phyloP scores from a whole-genome alignment of 2,797 vertebrate genomes.

The Sylvilagus floridanus region DNA sequence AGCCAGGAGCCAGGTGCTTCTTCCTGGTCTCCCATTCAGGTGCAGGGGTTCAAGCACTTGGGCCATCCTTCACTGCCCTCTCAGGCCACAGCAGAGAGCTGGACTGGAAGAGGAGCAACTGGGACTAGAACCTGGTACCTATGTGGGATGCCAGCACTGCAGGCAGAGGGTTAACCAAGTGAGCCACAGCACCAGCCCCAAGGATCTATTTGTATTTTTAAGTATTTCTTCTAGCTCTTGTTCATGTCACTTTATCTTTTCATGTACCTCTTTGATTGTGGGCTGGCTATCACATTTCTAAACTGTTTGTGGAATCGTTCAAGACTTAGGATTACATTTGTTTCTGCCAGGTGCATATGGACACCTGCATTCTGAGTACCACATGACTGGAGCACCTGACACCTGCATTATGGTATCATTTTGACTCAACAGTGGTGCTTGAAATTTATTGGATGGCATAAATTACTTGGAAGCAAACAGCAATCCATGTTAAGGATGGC shows the following conservation, averaged over 20 bases:
- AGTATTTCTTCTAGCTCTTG: slow-evolving; percentile 3
- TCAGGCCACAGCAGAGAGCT: no score
- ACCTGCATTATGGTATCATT: neutral
- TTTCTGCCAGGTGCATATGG: neutral
- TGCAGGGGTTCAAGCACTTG: no score
- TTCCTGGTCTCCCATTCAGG: no score
- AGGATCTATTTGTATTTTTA: neutral
- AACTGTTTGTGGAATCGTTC: neutral
- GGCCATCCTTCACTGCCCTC: no score
- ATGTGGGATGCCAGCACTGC: no score
- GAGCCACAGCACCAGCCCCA: no score
- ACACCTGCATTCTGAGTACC: no score
- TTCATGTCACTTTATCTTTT: neutral
- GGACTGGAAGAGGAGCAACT: no score
- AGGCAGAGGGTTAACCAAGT: no score
- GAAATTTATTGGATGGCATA: neutral
- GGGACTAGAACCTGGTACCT: no score
- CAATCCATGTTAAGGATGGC: neutral
- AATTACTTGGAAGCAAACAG: neutral
- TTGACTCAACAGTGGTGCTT: neutral
- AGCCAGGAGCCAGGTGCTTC: no score
- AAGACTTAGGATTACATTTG: neutral
- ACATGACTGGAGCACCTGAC: no score
- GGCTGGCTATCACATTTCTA: neutral
- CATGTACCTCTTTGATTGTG: neutral